phyloP scores from a whole-genome alignment of 2,888 invertebrate species.

The Halictus quadricinctus region DNA sequence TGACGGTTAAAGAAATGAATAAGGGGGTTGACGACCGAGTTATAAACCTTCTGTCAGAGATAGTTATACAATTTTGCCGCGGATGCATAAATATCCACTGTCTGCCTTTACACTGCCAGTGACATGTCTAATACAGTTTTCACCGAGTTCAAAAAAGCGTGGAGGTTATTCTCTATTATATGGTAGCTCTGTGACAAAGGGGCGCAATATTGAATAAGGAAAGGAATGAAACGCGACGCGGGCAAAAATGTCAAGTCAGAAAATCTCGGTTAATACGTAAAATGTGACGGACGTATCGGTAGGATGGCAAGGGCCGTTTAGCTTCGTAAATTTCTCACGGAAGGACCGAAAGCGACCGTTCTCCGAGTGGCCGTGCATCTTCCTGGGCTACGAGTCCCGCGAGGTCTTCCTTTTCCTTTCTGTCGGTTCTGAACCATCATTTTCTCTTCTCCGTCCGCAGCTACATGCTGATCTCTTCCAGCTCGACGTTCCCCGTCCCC shows the following conservation, averaged over 20 bases:
- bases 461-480: constrained; percentile 32
- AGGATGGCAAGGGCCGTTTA: constrained; percentile 58
- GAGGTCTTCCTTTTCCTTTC: constrained; percentile 67
- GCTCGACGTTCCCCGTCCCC: constrained; percentile 25
- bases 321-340: constrained; percentile 70
- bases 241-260: neutral
- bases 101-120: neutral
- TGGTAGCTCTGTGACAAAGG: neutral
- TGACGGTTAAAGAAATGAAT: too few relatives aligned
- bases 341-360: constrained; percentile 64
- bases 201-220: neutral
- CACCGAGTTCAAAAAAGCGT: neutral
- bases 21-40: too few relatives aligned
- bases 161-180: neutral
- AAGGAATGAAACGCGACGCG: too few relatives aligned
- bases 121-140: neutral
- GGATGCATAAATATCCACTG: neutral
- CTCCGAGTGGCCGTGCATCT: constrained; percentile 76
- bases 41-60: too few relatives aligned
- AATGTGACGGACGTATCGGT: neutral
- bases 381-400: constrained; percentile 75
- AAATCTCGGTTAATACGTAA: constrained; percentile 15
- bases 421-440: constrained; percentile 28
- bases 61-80: neutral
- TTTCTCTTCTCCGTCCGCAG: constrained; percentile 34